Evolutionary conservation across 2,888 invertebrate species (phyloP).

Genomic region (Lasius platythorax): DNA sequence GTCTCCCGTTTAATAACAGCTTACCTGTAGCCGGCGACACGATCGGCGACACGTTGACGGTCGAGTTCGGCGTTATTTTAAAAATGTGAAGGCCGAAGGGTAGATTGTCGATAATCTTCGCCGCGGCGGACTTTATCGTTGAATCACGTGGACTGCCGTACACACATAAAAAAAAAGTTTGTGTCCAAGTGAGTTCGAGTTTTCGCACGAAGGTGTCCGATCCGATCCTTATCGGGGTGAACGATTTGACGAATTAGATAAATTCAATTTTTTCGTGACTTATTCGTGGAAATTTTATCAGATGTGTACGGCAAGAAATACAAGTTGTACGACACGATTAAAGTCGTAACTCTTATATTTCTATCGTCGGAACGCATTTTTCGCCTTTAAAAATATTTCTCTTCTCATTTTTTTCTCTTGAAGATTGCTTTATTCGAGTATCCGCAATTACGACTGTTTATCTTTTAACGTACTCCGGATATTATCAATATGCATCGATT

Average conservation of each 20-base stretch:
- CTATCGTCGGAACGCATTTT: background rate
- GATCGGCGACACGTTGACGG: slow-evolving; percentile 27
- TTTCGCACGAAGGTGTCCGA: background rate
- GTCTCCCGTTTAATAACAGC: slow-evolving; percentile 8
- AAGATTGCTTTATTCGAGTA: background rate
- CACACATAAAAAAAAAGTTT: background rate
- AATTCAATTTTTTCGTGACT: slow-evolving; percentile 18
- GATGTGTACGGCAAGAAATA: background rate
- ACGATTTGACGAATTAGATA: slow-evolving; percentile 8
- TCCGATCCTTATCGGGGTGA: background rate
- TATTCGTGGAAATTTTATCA: slow-evolving; percentile 15
- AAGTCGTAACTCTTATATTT: background rate
- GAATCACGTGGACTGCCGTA: background rate
- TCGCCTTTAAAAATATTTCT: background rate
- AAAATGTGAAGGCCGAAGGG: slow-evolving; percentile 41
- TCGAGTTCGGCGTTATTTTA: slow-evolving; percentile 32
- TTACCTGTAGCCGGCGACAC: background rate
- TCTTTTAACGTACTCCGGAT: background rate
- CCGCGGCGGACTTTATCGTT: slow-evolving; percentile 20
- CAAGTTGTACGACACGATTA: background rate
- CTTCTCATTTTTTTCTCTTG: background rate
- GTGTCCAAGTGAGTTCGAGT: background rate
- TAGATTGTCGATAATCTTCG: slow-evolving; percentile 44
- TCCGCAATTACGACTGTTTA: slow-evolving; percentile 4
- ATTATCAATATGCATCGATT: background rate